Evolutionary conservation across 2,113 vertebrate species (phyloP).

Genomic region (Corydoras sp.): DNA sequence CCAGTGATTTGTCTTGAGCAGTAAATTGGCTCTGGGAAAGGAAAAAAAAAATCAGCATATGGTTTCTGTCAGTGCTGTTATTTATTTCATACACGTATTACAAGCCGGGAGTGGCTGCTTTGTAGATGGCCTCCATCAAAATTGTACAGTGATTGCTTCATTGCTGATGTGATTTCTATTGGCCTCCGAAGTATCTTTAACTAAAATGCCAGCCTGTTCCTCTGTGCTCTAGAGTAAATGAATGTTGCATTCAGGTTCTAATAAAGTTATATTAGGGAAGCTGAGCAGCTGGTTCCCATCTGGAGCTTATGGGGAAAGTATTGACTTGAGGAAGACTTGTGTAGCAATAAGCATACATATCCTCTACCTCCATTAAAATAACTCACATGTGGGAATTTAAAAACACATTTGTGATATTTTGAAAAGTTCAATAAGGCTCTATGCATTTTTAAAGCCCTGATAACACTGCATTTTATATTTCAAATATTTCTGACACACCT

Average conservation of each 20-base stretch:
- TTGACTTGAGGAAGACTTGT: conserved; percentile 18
- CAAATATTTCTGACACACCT: no score
- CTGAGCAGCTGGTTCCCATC: conserved; percentile 46
- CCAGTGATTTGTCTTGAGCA: conserved; percentile 12
- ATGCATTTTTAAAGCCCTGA: no score
- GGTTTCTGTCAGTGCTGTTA: conserved; percentile 44
- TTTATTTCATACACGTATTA: conserved; percentile 47
- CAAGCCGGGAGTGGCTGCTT: conserved; percentile 44
- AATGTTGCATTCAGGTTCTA: conserved; percentile 46
- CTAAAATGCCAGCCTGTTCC: conserved; percentile 41
- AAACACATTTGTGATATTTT: not conserved
- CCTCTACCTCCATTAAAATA: conserved; percentile 12
- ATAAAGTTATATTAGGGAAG: conserved; percentile 50
- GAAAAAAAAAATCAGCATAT: conserved; percentile 34
- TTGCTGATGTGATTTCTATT: conserved; percentile 50
- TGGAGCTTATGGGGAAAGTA: conserved; percentile 36
- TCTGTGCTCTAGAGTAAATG: conserved; percentile 46
- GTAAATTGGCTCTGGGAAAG: conserved; percentile 15
- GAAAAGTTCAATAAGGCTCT: no score
- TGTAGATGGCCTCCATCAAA: conserved; percentile 46
- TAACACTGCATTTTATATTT: no score
- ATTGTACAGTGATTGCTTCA: conserved; percentile 50
- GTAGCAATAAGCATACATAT: conserved; percentile 6
- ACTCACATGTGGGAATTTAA: conserved; percentile 3
- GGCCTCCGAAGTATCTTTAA: conserved; percentile 48